A percentile compares a stretch with the other conserved stretches of the same genome.
phyloP scores from a whole-genome alignment of 2,797 vertebrate species.

The Phoebastria nigripes region DNA sequence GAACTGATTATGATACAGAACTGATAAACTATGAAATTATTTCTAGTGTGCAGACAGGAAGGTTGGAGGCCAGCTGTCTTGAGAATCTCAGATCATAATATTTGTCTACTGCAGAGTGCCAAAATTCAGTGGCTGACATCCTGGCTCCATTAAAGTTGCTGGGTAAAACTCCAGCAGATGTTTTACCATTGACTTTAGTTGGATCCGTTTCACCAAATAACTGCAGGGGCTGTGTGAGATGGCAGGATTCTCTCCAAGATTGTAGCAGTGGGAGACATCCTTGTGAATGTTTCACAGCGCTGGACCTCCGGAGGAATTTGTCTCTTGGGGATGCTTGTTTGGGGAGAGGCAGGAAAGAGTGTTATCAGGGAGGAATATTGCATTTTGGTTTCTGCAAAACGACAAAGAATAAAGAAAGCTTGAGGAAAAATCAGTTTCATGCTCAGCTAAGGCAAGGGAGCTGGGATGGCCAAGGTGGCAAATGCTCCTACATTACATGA shows the following conservation, averaged over 20 bases:
- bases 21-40: slow-evolving; percentile 59
- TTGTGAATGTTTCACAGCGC: slow-evolving; percentile 17
- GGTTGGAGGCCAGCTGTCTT: slow-evolving; percentile 65
- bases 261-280: slow-evolving; percentile 49
- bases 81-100: slow-evolving; percentile 62
- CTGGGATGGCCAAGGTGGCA: background rate
- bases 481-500: background rate
- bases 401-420: background rate
- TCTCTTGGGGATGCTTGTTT: slow-evolving; percentile 19
- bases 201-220: slow-evolving; percentile 53
- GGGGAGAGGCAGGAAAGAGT: background rate
- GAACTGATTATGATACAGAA: slow-evolving; percentile 46
- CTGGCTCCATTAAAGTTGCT: slow-evolving; percentile 61
- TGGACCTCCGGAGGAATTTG: slow-evolving; percentile 16
- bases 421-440: background rate
- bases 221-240: slow-evolving; percentile 44
- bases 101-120: slow-evolving; percentile 57
- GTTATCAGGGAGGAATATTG: background rate
- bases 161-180: slow-evolving; percentile 66
- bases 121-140: slow-evolving; percentile 63
- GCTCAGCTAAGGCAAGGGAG: background rate
- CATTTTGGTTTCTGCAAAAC: background rate
- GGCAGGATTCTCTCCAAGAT: slow-evolving; percentile 41
- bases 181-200: slow-evolving; percentile 62
- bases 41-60: slow-evolving; percentile 55